phyloP scores from a whole-genome alignment of 2,888 invertebrate species.

The Mystacides longicornis region DNA sequence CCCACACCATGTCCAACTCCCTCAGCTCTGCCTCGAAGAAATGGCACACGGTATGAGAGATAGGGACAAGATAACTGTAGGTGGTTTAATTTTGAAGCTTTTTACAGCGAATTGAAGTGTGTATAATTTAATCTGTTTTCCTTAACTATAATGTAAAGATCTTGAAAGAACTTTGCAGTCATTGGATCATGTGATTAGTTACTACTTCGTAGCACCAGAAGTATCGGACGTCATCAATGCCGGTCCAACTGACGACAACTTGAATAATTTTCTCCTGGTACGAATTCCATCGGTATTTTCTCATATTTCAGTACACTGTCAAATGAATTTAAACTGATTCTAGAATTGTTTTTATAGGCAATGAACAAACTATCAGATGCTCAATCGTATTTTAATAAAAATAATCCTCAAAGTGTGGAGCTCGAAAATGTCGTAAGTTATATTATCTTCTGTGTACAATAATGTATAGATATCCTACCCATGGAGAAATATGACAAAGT shows the following conservation, averaged over 20 bases:
- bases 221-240: slow-evolving; percentile 79
- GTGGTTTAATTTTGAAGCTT: too few species aligned
- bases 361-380: slow-evolving; percentile 81
- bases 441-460: too few species aligned
- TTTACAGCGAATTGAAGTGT: too few species aligned
- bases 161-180: slow-evolving; percentile 83
- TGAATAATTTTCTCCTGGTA: slow-evolving; percentile 45
- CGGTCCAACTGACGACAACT: slow-evolving; percentile 63
- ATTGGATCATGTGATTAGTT: slow-evolving; percentile 89
- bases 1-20: too few species aligned
- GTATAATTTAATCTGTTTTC: too few species aligned
- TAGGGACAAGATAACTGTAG: too few species aligned
- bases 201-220: slow-evolving; percentile 91
- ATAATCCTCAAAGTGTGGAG: slow-evolving; percentile 90
- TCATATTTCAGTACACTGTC: not conserved
- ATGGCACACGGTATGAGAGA: too few species aligned
- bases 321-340: not conserved
- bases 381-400: slow-evolving; percentile 83
- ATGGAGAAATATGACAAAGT: too few species aligned
- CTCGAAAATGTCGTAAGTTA: slow-evolving; percentile 80
- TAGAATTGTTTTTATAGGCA: slow-evolving; percentile 51
- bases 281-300: not conserved
- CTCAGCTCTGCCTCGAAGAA: too few species aligned
- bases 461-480: too few species aligned
- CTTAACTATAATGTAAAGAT: too few species aligned